phyloP scores from a whole-genome alignment of 1,140 invertebrate species.

The Mylabris phalerata region DNA sequence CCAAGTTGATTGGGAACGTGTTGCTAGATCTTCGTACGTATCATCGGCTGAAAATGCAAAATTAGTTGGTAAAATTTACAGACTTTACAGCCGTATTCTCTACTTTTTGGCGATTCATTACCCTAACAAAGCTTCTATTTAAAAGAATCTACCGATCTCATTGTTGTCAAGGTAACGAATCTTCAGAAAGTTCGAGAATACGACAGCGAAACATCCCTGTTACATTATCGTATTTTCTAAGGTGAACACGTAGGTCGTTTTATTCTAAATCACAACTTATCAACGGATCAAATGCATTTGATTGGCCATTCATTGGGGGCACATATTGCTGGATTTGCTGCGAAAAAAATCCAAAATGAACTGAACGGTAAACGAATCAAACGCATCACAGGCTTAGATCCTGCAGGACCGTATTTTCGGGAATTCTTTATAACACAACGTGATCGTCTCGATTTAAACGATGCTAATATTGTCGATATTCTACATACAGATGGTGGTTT shows the following conservation, averaged over 20 bases:
- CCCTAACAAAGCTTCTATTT: too few species aligned
- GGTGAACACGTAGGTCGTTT: slow-evolving; percentile 22
- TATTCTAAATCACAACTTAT: slow-evolving; percentile 29
- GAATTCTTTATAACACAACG: slow-evolving; percentile 48
- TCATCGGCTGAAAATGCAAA: slow-evolving; percentile 14
- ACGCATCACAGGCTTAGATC: slow-evolving; percentile 62
- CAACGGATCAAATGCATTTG: slow-evolving; percentile 43
- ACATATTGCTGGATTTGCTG: slow-evolving; percentile 52
- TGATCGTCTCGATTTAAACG: slow-evolving; percentile 53
- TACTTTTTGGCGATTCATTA: slow-evolving; percentile 7
- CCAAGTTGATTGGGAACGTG: slow-evolving; percentile 53
- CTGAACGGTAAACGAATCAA: slow-evolving; percentile 32
- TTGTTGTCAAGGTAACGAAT: too few species aligned
- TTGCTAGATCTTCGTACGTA: slow-evolving; percentile 8
- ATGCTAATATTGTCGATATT: slow-evolving; percentile 82
- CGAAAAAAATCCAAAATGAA: slow-evolving; percentile 25
- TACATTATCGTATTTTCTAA: too few species aligned
- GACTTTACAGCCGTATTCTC: slow-evolving; percentile 37
- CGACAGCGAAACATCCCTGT: too few species aligned
- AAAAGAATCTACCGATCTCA: too few species aligned
- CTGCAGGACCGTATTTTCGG: slow-evolving; percentile 52
- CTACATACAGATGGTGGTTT: slow-evolving; percentile 80
- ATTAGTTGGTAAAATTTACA: slow-evolving; percentile 27
- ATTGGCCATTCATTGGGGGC: slow-evolving; percentile 56
- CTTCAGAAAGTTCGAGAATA: background rate